These are phyloP conservation scores for Lucilia sericata DNA, from an alignment of 1,140 invertebrate species.

Conservation along the genomic window DNA sequence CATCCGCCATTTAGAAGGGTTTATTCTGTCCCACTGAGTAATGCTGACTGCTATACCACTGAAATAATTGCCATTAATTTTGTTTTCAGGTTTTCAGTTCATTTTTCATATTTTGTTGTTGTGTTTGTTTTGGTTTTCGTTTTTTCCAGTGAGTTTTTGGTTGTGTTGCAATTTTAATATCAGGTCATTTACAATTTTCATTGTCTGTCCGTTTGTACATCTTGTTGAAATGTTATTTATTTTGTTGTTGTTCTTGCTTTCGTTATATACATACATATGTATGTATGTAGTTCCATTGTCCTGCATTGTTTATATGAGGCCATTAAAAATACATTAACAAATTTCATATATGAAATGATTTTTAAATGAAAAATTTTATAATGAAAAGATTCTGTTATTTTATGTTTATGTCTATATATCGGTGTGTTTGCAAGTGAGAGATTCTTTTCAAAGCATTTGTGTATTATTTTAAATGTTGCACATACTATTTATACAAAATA, in stretches of 20 bases:
- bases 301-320: not conserved
- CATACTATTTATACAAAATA: not conserved
- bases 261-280: no score
- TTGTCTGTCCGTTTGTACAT: not conserved
- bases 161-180: slow-evolving; percentile 16
- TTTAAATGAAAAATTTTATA: not conserved
- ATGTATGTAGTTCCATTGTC: not conserved
- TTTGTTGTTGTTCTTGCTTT: not conserved
- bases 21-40: not conserved
- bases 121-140: no score
- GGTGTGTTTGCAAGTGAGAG: not conserved
- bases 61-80: slow-evolving; percentile 16
- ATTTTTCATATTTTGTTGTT: not conserved
- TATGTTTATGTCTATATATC: not conserved
- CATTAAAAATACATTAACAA: slow-evolving; percentile 30
- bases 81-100: not conserved
- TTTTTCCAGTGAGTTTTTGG: not conserved
- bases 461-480: no score
- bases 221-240: slow-evolving; percentile 26
- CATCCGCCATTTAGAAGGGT: no score
- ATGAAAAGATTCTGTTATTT: not conserved
- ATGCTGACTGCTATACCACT: not conserved
- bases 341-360: slow-evolving; percentile 21
- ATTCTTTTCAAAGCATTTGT: not conserved
- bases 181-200: slow-evolving; percentile 20